phyloP scores from a whole-genome alignment of 2,888 invertebrate species.

The Polydrusus tereticollis region DNA sequence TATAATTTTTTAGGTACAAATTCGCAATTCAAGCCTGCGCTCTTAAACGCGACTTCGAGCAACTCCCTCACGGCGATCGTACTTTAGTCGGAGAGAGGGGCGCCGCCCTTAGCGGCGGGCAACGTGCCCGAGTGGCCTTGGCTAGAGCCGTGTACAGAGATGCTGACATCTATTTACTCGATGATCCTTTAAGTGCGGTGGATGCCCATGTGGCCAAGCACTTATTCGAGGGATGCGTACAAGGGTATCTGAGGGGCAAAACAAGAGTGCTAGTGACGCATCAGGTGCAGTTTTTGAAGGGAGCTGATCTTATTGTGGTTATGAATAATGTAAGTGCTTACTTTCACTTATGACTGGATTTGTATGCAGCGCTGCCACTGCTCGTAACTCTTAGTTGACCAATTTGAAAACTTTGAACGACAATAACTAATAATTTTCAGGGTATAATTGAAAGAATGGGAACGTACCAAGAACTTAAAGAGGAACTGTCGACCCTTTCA shows the following conservation, averaged over 20 bases:
- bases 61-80: slow-evolving; percentile 79
- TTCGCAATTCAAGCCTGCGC: slow-evolving; percentile 75
- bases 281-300: slow-evolving; percentile 82
- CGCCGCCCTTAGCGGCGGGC: slow-evolving; percentile 83
- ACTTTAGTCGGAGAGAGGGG: slow-evolving; percentile 86
- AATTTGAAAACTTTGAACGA: no score
- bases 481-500: slow-evolving; percentile 61
- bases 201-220: slow-evolving; percentile 83
- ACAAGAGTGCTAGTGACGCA: slow-evolving; percentile 87
- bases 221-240: slow-evolving; percentile 81
- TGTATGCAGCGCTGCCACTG: no score
- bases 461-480: slow-evolving; percentile 70
- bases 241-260: slow-evolving; percentile 70
- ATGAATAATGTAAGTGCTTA: slow-evolving; percentile 71
- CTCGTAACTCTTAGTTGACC: no score
- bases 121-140: slow-evolving; percentile 83
- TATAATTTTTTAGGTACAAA: slow-evolving; percentile 56
- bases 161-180: slow-evolving; percentile 82
- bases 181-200: slow-evolving; percentile 86
- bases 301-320: slow-evolving; percentile 76
- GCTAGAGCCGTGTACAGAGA: slow-evolving; percentile 84
- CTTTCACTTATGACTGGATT: no score
- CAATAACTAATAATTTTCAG: slow-evolving; percentile 65
- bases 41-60: slow-evolving; percentile 77
- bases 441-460: slow-evolving; percentile 75